Evolutionary conservation across 2,113 vertebrate species (phyloP), one percentile per base, ranked within the genome.

Genomic region (Choloepus hoffmanni): DNA sequence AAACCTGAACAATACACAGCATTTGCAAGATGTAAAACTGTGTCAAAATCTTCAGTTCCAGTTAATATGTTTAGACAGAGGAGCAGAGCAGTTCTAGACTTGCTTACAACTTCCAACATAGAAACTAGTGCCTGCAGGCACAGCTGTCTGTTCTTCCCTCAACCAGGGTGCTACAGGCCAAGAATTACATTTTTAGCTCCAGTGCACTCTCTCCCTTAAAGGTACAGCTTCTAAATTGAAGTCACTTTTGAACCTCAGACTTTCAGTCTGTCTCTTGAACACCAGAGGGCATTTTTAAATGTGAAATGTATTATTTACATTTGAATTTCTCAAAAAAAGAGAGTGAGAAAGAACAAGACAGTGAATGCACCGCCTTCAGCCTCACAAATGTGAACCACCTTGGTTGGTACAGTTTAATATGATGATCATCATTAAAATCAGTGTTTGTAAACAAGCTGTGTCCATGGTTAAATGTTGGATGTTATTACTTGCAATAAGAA

Each of bases 291-390:
- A 90, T 65, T 73, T 63, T 85, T n/a, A 9, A 65, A 94, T n/a
- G 68, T 58, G 15, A n/a, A 76, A 48, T 84, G n/a, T 55, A 24
- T 43, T 82, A 43, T 43, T 43, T 19, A 83, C 55, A 72, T 65
- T 94, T 83, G 55, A 89, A 76, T 82, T 89, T 45, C 45, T 89
- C n/a, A 65, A 30, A 36, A 36, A 55, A 85, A 73, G 85, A n/a
- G 2, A 43, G 2, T 23, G 26, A 21, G 10, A 77, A 48, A 88
- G 18, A 33, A 1, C 14, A n/a, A 58, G 33, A 77, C 16, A 84
- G 30, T 50, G 19, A 89, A 72, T 24, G 8, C 21, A 6, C 15
- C 24, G 1, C 50, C 8, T 26, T 19, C 33, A 79, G 18, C 5
- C 30, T 85, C 63, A 79, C n/a, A 48, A 53, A 77, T 21, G 3